Conservation (phyloP, 2,888 invertebrate species). For the Tachina grossa region DNA sequence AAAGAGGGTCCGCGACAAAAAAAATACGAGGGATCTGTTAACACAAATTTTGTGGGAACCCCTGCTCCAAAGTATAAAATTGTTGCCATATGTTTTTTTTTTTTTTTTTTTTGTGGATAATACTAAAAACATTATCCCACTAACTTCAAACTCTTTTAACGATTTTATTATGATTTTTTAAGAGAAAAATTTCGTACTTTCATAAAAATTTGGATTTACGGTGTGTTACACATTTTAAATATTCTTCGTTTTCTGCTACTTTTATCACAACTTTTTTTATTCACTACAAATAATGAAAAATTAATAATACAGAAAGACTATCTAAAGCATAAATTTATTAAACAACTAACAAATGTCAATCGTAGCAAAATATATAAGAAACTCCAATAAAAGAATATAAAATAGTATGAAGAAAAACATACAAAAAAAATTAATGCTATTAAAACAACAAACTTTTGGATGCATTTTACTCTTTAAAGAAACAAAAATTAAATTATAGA, state of each 20-base stretch:
- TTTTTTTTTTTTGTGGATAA: too few relatives aligned
- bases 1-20: too few relatives aligned
- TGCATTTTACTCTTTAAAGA: conserved; percentile 78
- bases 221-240: background rate
- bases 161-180: too few relatives aligned
- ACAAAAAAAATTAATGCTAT: conserved; percentile 17
- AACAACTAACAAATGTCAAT: conserved; percentile 70
- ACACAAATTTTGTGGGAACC: too few relatives aligned
- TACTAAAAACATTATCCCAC: too few relatives aligned
- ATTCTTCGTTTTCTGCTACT: background rate
- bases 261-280: background rate
- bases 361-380: conserved; percentile 59
- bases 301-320: conserved; percentile 62
- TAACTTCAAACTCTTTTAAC: too few relatives aligned
- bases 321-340: conserved; percentile 65
- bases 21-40: too few relatives aligned
- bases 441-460: conserved; percentile 77
- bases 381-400: conserved; percentile 53
- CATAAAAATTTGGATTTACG: background rate
- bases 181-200: background rate
- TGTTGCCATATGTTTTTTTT: too few relatives aligned
- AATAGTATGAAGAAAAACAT: conserved; percentile 53
- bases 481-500: conserved; percentile 50
- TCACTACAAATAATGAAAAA: conserved; percentile 38
- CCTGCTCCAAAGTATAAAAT: too few relatives aligned